phyloP scores from a whole-genome alignment of 35 echinoderm and acorn worm species.

The Lytechinus pictus region DNA sequence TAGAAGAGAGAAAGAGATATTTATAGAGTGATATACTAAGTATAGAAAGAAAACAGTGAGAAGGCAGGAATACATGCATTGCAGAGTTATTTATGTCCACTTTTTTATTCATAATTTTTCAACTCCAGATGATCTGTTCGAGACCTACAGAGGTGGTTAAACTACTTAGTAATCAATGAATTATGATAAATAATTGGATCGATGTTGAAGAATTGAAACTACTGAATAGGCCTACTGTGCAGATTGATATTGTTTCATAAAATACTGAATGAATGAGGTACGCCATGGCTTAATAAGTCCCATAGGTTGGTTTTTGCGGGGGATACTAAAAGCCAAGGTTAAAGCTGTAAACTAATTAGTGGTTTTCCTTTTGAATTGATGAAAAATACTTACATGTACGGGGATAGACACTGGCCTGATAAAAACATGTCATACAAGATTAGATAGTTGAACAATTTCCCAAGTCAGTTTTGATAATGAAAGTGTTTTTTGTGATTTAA shows the following conservation, averaged over 20 bases:
- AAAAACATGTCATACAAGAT: not conserved
- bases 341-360: constrained; percentile 1
- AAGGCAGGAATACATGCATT: too few relatives aligned
- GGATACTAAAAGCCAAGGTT: not conserved
- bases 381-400: not conserved
- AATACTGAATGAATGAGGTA: not conserved
- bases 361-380: not conserved
- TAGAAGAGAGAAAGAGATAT: not conserved
- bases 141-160: too few relatives aligned
- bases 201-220: too few relatives aligned
- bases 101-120: too few relatives aligned
- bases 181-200: too few relatives aligned
- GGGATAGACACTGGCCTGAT: not conserved
- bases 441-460: not conserved
- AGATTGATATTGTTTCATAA: not conserved
- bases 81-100: too few relatives aligned
- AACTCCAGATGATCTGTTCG: too few relatives aligned
- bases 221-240: too few relatives aligned
- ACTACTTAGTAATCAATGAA: too few relatives aligned
- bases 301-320: not conserved
- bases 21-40: not conserved
- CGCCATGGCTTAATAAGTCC: not conserved
- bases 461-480: not conserved
- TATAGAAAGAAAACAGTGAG: not conserved
- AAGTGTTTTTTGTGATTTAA: not conserved